Base-by-base conservation (phyloP, 2,113 vertebrate genomes). In the Takifugu bimaculatus region DNA sequence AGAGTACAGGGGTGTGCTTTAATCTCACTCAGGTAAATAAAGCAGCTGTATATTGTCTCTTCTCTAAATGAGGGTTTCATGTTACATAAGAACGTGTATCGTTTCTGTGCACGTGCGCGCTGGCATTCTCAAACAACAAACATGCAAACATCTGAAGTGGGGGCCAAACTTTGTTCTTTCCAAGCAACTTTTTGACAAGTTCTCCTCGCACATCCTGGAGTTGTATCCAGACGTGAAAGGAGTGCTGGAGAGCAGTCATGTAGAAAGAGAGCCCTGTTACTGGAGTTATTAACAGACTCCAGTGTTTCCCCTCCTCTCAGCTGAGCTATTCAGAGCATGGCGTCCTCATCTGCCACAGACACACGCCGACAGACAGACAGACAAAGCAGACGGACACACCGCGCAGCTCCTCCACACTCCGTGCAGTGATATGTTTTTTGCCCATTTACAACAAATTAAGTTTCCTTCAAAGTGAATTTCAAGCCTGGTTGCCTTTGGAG, bases 391-490 rank as follows among this genome's bases (percentile, higher is more conserved):
- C 82, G 75, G 84, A 88, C 85, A 76, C 77, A 75, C 71, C 48
- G 69, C 54, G 65, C 79, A 65, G 77, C 75, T 72, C 72, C 74
- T 84, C 73, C 57, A 64, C 39, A 57, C 71, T 53, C 92, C 89
- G 92, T 93, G 95, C 92, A 89, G 92, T 93, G 95, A 94, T 94
- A 94, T 94, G 93, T 94, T 95, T 94, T 93, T 94, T 92, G 92
- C 93, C 92, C 93, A 93, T 96, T 91, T 96, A 95, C 93, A 93
- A 94, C 93, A 97, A 97, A 98, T 97, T 96, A 96, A 91, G 94
- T 93, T 95, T 94, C 85, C 74, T 90, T 94, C 93, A 95, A 95
- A 97, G 92, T 96, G 93, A 95, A 98, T 96, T 96, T 98, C 94
- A 96, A 93, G 95, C 93, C 91, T 93, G 94, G 89, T 91, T 92